Evolutionary conservation across 2,113 vertebrate species (phyloP).

Genomic region (human (Homo sapiens)): DNA sequence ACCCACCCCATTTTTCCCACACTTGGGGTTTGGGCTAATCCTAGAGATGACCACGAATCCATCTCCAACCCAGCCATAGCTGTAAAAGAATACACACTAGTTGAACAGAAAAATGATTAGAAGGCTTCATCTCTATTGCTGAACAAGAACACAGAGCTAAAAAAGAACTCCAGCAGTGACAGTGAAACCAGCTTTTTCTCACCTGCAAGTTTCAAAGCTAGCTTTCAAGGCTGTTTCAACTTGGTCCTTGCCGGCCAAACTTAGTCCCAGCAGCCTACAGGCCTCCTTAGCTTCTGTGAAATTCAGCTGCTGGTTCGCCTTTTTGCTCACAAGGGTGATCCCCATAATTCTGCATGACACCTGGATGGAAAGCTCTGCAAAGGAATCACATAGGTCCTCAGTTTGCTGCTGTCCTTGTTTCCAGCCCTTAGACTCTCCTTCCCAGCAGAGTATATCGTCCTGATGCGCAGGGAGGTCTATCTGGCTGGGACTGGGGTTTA

Average conservation of each 20-base stretch:
- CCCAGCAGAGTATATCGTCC: background rate
- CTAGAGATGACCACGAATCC: constrained; percentile 88
- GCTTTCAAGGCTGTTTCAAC: constrained; percentile 82
- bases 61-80: constrained; percentile 93
- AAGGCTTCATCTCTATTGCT: background rate
- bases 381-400: constrained; percentile 60
- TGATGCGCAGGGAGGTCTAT: background rate
- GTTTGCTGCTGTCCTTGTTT: background rate
- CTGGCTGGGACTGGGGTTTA: background rate
- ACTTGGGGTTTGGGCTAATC: constrained; percentile 82
- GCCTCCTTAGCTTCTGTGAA: constrained; percentile 85
- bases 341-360: constrained; percentile 84
- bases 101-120: background rate
- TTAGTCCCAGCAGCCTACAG: constrained; percentile 84
- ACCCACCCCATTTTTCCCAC: constrained; percentile 87
- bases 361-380: constrained; percentile 80
- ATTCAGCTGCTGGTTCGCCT: constrained; percentile 78
- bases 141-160: background rate
- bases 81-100: constrained; percentile 76
- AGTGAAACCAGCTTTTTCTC: constrained; percentile 14
- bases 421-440: background rate
- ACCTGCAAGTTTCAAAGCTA: constrained; percentile 95
- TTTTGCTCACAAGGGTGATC: constrained; percentile 82
- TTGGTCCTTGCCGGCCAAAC: constrained; percentile 87
- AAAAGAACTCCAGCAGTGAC: background rate